phyloP scores from a whole-genome alignment of 2,888 invertebrate genomes.

The Mythimna vitellina region DNA sequence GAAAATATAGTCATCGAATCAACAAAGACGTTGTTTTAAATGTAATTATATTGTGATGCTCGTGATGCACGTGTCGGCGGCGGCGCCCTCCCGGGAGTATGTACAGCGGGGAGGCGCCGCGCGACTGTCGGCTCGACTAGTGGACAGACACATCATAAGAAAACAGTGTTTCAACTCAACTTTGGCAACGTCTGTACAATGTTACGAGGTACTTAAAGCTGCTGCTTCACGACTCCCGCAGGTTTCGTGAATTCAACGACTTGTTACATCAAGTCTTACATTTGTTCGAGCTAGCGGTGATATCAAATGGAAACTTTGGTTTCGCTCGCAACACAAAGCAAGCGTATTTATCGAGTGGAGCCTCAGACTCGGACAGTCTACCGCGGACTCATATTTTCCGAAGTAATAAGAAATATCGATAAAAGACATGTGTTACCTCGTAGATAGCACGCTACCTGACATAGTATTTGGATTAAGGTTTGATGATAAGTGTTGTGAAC shows the following conservation, averaged over 20 bases:
- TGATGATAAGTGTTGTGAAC: background rate
- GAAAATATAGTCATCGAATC: conserved; percentile 69
- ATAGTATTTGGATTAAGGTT: background rate
- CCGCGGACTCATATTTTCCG: conserved; percentile 7
- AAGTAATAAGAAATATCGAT: conserved; percentile 9
- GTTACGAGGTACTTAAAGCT: conserved; percentile 54
- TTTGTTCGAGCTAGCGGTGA: conserved; percentile 37
- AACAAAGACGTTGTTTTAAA: conserved; percentile 47
- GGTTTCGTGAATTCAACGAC: conserved; percentile 6
- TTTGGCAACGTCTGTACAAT: conserved; percentile 58
- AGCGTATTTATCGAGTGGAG: conserved; percentile 18
- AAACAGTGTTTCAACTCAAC: conserved; percentile 44
- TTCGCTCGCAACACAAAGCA: conserved; percentile 35
- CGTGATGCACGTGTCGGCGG: background rate
- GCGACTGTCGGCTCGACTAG: conserved; percentile 19
- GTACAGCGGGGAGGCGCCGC: conserved; percentile 22
- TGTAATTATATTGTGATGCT: conserved; percentile 29
- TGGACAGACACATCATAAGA: conserved; percentile 63
- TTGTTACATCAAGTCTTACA: conserved; percentile 7
- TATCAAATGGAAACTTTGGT: conserved; percentile 24
- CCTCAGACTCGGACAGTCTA: conserved; percentile 9
- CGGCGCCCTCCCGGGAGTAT: conserved; percentile 3
- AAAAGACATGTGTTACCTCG: conserved; percentile 3
- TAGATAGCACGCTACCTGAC: background rate
- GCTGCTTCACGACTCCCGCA: conserved; percentile 31